phyloP scores from a whole-genome alignment of 2,888 invertebrate genomes.

The Hemaris fuciformis region DNA sequence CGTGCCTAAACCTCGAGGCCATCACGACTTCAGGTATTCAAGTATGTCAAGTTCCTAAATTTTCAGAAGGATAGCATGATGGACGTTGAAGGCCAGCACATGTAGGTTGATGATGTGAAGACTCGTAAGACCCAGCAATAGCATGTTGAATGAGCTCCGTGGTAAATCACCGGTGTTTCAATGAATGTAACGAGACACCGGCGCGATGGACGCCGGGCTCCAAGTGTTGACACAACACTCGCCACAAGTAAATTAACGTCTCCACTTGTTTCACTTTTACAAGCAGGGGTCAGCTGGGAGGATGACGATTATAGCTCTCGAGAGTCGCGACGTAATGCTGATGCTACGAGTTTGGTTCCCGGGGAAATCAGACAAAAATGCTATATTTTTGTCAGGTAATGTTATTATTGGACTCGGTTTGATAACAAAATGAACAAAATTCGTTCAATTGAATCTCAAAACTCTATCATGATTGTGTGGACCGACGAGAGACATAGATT shows the following conservation, averaged over 20 bases:
- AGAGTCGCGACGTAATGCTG: neutral
- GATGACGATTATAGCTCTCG: neutral
- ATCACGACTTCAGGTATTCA: too few species aligned
- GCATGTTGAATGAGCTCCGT: too few species aligned
- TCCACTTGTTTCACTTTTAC: constrained; percentile 17
- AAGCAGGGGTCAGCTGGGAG: constrained; percentile 12
- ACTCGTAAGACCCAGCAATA: too few species aligned
- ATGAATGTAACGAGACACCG: constrained; percentile 31
- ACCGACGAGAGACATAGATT: too few species aligned
- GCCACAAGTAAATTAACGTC: constrained; percentile 14
- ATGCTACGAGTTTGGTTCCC: neutral
- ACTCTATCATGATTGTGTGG: too few species aligned
- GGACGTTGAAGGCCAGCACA: too few species aligned
- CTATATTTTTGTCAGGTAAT: neutral
- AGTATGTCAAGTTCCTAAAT: too few species aligned
- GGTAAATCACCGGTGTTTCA: neutral
- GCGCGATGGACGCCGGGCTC: constrained; percentile 29
- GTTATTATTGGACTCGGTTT: neutral
- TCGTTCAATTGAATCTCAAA: too few species aligned
- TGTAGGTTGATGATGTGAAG: too few species aligned
- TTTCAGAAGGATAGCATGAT: too few species aligned
- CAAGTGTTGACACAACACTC: constrained; percentile 22
- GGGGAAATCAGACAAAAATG: neutral
- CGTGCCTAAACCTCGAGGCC: too few species aligned
- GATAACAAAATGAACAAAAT: too few species aligned